phyloP scores from a whole-genome alignment of 2,888 invertebrate genomes.

The Dasypolia templi region DNA sequence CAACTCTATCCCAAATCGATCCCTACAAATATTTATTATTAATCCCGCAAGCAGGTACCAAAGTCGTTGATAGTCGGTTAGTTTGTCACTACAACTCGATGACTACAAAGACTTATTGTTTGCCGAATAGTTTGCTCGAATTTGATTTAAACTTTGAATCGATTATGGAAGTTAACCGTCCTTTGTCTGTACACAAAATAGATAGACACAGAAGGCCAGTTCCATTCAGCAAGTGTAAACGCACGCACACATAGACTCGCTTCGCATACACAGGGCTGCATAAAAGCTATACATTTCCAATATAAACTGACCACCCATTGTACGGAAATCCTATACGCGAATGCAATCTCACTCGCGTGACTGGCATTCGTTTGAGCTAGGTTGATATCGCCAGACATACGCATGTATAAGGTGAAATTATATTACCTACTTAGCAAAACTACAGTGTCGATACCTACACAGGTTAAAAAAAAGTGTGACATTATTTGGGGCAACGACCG shows the following conservation, averaged over 20 bases:
- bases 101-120: slow-evolving; percentile 51
- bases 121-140: slow-evolving; percentile 55
- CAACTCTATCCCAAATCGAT: too few species aligned
- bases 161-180: slow-evolving; percentile 40
- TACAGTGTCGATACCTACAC: neutral
- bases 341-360: neutral
- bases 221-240: neutral
- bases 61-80: slow-evolving; percentile 44
- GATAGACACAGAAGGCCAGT: neutral
- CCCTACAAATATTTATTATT: too few species aligned
- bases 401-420: neutral
- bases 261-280: too few species aligned
- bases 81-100: slow-evolving; percentile 52
- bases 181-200: neutral
- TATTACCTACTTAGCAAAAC: neutral
- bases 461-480: neutral
- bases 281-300: too few species aligned
- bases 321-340: too few species aligned
- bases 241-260: neutral
- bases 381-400: neutral
- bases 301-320: too few species aligned
- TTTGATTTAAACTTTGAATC: slow-evolving; percentile 63
- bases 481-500: neutral
- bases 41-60: slow-evolving; percentile 39
- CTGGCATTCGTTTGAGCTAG: neutral